A percentile compares a stretch with the other conserved stretches of the same genome.
Conservation (phyloP, 2,113 vertebrate genomes). For the Oenanthe oenanthe region DNA sequence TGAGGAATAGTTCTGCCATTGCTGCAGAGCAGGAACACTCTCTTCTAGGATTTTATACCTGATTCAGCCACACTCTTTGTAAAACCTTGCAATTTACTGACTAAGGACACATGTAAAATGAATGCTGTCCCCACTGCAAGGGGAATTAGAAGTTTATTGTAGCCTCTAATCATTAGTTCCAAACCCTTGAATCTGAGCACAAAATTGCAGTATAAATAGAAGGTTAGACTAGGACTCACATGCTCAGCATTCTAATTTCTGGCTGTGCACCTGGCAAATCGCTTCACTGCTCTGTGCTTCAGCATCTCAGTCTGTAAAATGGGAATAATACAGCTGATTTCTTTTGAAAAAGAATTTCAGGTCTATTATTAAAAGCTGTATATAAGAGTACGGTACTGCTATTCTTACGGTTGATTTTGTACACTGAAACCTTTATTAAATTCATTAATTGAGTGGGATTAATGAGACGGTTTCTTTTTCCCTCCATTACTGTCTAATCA, state of each 20-base stretch:
- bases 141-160: background rate
- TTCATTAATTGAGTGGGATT: background rate
- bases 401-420: background rate
- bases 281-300: background rate
- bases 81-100: background rate
- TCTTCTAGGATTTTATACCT: background rate
- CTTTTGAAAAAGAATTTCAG: background rate
- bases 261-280: background rate
- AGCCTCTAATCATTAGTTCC: background rate
- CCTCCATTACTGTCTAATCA: background rate
- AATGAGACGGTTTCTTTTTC: background rate
- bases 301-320: background rate
- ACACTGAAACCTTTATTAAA: background rate
- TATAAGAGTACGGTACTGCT: background rate
- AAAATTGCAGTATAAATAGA: slow-evolving; percentile 1
- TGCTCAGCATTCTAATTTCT: slow-evolving; percentile 19
- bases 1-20: background rate
- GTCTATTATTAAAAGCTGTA: background rate
- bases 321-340: background rate
- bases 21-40: background rate
- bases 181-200: slow-evolving; percentile 2
- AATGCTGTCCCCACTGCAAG: background rate
- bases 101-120: background rate
- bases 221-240: background rate
- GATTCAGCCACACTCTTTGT: background rate